Conservation (phyloP, 2,888 invertebrate genomes). For the Catotricha subobsoleta region DNA sequence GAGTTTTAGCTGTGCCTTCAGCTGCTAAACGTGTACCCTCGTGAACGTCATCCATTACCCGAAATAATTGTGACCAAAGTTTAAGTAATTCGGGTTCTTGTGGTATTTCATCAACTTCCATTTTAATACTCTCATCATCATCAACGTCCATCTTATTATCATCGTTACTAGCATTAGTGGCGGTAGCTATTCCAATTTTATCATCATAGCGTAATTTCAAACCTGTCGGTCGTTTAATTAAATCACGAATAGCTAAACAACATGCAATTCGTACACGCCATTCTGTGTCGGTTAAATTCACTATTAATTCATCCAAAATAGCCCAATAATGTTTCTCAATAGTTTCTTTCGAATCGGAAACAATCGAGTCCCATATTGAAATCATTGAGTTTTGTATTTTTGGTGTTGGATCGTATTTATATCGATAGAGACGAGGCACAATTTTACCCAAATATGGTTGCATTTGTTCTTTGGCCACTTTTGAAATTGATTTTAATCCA, state of each 20-base stretch:
- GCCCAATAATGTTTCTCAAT: constrained; percentile 36
- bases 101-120: constrained; percentile 20
- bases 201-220: constrained; percentile 24
- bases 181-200: constrained; percentile 5
- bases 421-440: constrained; percentile 66
- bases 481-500: constrained; percentile 74
- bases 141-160: constrained; percentile 6
- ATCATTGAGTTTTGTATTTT: constrained; percentile 86
- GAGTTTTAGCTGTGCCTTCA: constrained; percentile 45
- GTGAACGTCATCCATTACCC: constrained; percentile 91
- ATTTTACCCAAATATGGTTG: constrained; percentile 67
- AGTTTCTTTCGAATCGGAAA: constrained; percentile 66
- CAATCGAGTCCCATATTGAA: constrained; percentile 83
- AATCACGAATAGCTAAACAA: constrained; percentile 71
- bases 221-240: constrained; percentile 44
- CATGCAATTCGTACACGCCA: constrained; percentile 86
- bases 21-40: constrained; percentile 67
- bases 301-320: constrained; percentile 51
- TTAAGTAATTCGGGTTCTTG: constrained; percentile 25
- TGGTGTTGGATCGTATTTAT: constrained; percentile 80
- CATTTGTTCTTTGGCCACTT: constrained; percentile 67
- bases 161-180: constrained; percentile 5
- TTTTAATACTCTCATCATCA: constrained; percentile 3
- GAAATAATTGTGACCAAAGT: constrained; percentile 60
- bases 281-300: constrained; percentile 64